These are phyloP conservation scores for Dendronephthya gigantea DNA, from an alignment of 64 coral and sea anemone genomes.

Conservation along the genomic window DNA sequence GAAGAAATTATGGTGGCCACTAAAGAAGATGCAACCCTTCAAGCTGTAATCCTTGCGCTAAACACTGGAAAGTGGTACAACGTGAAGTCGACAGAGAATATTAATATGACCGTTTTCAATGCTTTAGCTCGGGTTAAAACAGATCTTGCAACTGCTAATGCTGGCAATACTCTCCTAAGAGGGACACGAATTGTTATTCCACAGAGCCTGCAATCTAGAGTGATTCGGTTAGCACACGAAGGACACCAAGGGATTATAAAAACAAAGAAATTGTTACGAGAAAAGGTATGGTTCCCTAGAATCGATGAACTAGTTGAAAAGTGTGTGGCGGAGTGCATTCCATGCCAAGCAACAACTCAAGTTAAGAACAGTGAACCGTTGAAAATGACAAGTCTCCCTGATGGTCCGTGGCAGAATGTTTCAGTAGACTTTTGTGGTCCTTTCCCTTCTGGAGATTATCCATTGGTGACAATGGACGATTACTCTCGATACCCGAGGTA, in stretches of 20 bases:
- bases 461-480: slow-evolving; percentile 22
- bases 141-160: not conserved
- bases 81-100: not conserved
- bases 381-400: not conserved
- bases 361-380: not conserved
- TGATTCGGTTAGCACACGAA: slow-evolving; percentile 8
- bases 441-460: slow-evolving; percentile 3
- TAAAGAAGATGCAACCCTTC: not conserved
- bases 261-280: not conserved
- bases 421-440: slow-evolving; percentile 3
- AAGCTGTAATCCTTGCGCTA: not conserved
- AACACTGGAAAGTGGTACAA: not conserved
- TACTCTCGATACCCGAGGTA: slow-evolving; percentile 15
- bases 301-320: slow-evolving; percentile 21
- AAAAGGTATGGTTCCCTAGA: slow-evolving; percentile 30
- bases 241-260: not conserved
- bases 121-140: not conserved
- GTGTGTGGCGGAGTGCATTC: not conserved
- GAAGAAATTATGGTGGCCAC: not conserved
- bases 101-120: not conserved
- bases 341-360: slow-evolving; percentile 8
- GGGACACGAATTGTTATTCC: slow-evolving; percentile 25
- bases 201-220: not conserved
- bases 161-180: not conserved
- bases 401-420: not conserved